Base-by-base conservation (phyloP, 2,888 invertebrate genomes). In the Xestobium rufovillosum region DNA sequence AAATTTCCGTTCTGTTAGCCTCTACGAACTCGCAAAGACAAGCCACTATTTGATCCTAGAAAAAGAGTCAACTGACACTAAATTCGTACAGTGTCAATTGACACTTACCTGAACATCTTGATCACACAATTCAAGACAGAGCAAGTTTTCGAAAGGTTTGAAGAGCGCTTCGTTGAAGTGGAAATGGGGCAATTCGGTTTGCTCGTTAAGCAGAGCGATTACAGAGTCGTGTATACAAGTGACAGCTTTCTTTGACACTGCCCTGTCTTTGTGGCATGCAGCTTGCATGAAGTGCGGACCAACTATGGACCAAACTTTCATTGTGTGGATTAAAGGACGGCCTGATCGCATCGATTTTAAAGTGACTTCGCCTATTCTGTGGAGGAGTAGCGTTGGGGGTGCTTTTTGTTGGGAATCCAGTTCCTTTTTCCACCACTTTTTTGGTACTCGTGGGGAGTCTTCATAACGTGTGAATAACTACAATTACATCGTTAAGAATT, bases 11-110 rank as follows among this genome's bases (percentile, higher is more conserved):
- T 51, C 90, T 75, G 61, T 90, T 92, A 0, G 89, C 89, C 65
- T 95, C 94, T 0, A 97, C 95, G 53, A 96, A 89, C 65, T 94
- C 94, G 62, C 94, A 94, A 31, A 96, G 80, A 51, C 91, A 92
- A 36, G 90, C 88, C 28, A 96, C 89, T 52, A 97, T 91, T 69
- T 82, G 82, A 61, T 82, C 82, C 84, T 90, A 68, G 14, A 69
- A 69, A 38, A 39, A 30, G 42, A 37, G 31, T 25, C 14, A 37
- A 33, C 19, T 25, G 19, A 12, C 8, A 14, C 28, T 10, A 26
- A 9, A n/a, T 42, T 17, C 11, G n/a, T n/a, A n/a, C n/a, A n/a
- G n/a, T n/a, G n/a, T n/a, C n/a, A 19, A 19, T 19, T 19, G 23
- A 19, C 27, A 42, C 44, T 51, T 61, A 82, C 87, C 71, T 92